phyloP scores from a whole-genome alignment of 1,140 invertebrate genomes.

The Drosophila repleta region DNA sequence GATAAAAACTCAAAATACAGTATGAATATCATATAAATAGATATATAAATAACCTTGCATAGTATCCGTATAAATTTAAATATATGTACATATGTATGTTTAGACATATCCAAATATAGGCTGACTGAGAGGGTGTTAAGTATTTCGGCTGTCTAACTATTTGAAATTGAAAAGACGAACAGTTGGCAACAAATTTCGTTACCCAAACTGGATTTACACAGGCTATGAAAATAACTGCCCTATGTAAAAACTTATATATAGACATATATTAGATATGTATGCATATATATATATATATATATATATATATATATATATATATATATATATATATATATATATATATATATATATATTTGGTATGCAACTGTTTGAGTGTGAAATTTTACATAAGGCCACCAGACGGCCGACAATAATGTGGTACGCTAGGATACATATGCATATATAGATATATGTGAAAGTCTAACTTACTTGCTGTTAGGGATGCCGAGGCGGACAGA shows the following conservation, averaged over 20 bases:
- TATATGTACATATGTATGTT: background rate
- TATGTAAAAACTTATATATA: too few species aligned
- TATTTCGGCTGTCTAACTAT: background rate
- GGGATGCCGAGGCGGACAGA: slow-evolving; percentile 84
- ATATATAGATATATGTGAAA: background rate
- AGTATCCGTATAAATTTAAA: too few species aligned
- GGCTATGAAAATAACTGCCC: slow-evolving; percentile 59
- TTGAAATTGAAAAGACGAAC: slow-evolving; percentile 24
- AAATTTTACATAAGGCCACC: slow-evolving; percentile 59
- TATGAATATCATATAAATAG: too few species aligned
- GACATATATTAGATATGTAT: too few species aligned
- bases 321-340: too few species aligned
- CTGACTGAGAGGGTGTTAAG: background rate
- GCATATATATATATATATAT: background rate
- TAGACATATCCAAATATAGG: background rate
- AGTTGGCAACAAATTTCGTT: slow-evolving; percentile 41
- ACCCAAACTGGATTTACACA: slow-evolving; percentile 52
- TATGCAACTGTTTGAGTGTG: slow-evolving; percentile 37
- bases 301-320: too few species aligned
- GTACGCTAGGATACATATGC: slow-evolving; percentile 8
- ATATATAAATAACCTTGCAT: too few species aligned
- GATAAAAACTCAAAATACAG: too few species aligned
- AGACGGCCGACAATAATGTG: slow-evolving; percentile 31
- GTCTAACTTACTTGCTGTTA: slow-evolving; percentile 85
- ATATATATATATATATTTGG: background rate